phyloP scores from a whole-genome alignment of 2,888 invertebrate genomes.

The Agrilus mali region DNA sequence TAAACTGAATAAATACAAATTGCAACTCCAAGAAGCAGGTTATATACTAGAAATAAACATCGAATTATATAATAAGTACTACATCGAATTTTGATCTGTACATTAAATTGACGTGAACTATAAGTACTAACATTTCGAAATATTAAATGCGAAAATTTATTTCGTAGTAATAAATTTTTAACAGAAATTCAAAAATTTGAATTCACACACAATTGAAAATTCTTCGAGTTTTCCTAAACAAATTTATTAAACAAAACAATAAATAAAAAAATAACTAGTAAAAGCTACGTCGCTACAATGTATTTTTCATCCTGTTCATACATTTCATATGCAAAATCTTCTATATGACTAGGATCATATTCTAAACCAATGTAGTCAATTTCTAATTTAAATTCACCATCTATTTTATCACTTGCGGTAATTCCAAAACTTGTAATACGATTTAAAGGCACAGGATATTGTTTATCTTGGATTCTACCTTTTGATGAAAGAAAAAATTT shows the following conservation, averaged over 20 bases:
- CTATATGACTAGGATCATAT: constrained; percentile 64
- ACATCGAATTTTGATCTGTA: too few species aligned
- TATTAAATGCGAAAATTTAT: too few species aligned
- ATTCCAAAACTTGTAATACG: constrained; percentile 68
- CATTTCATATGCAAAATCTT: constrained; percentile 90
- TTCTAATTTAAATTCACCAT: constrained; percentile 80
- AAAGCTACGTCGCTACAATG: constrained; percentile 47
- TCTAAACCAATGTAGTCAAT: constrained; percentile 86
- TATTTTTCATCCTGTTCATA: constrained; percentile 53
- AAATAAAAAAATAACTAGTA: background rate
- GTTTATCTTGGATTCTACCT: constrained; percentile 77
- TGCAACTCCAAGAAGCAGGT: too few species aligned
- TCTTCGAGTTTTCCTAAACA: too few species aligned
- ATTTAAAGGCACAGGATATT: constrained; percentile 46
- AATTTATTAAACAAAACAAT: background rate
- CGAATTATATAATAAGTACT: too few species aligned
- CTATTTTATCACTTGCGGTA: constrained; percentile 63
- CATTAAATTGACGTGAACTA: too few species aligned
- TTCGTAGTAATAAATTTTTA: too few species aligned
- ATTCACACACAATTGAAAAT: too few species aligned
- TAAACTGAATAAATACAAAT: too few species aligned
- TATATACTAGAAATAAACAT: too few species aligned
- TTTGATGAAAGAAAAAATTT: constrained; percentile 76
- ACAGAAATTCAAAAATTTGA: too few species aligned
- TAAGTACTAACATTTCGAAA: too few species aligned